Base-by-base conservation (phyloP, 2,888 invertebrate genomes). In the Eupithecia subumbrata region DNA sequence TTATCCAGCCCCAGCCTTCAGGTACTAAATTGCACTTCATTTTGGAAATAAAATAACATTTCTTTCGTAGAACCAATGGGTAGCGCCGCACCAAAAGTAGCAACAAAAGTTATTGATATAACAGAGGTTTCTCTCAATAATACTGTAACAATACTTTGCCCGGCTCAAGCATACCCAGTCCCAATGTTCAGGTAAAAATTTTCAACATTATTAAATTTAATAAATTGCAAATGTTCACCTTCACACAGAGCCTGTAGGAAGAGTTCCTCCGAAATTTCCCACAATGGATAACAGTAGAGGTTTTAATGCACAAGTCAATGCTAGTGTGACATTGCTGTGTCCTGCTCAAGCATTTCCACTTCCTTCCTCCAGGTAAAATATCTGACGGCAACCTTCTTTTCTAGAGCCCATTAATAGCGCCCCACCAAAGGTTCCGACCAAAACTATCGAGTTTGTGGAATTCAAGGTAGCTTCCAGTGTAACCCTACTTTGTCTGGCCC, bases 351-450 rank as follows among this genome's bases (percentile, higher is more conserved):
- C 96, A 66, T 96, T 95, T 86, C 96, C 96, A 81, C 93, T 95
- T 77, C 96, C 96, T 80, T 88, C 93, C 76, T 96, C 95, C 93
- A 96, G 96, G 97, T 97, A 95, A 92, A 78, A 69, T 76, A 79
- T 69, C 63, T 81, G 77, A 78, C 85, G 81, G 64, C 83, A 73
- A 79, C 48, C 80, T 85, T 89, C 88, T 89, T 87, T 92, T 93
- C 86, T 93, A 97, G 97, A 97, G 83, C 97, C 97, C 74, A 95
- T 97, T 82, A 97, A 97, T 94, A 96, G 96, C 86, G 95, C 96
- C 69, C 95, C 96, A 82, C 97, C 97, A 73, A 96, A 96, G 92
- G 96, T 97, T 78, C 95, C 96, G 69, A 95, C 90, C 82, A 93
- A 93, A 90, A 93, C 90, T 48, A 93, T 95, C 82, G 92, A 94